Evolutionary conservation across 2,888 invertebrate species (phyloP), one percentile per base, ranked within the genome.

Genomic region (Scaptodrosophila latifasciaeformis): DNA sequence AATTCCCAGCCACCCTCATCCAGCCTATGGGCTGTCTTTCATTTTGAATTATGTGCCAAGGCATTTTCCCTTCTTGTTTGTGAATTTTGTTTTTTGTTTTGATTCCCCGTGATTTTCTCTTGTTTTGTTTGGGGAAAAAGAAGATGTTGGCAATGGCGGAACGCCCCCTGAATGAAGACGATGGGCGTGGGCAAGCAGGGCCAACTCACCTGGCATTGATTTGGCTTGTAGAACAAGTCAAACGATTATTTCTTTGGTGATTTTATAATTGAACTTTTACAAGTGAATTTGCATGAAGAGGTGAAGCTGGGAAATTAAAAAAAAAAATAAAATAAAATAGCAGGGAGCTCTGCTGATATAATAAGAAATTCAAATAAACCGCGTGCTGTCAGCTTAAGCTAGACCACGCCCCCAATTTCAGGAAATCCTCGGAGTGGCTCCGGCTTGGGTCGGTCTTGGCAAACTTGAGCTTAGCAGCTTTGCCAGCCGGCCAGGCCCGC

Each of bases 241-340:
- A n/a, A n/a, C n/a, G n/a, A n/a, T n/a, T n/a, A n/a, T n/a, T n/a
- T n/a, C n/a, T n/a, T n/a, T n/a, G n/a, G n/a, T n/a, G n/a, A n/a
- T n/a, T n/a, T n/a, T n/a, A 85, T 86, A 84, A 86, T 85, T 84
- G 85, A 74, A 74, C 72, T 84, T 84, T 81, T 80, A 82, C 83
- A 71, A 80, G 63, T 58, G 51, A 50, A 66, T 74, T 74, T 79
- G 64, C 72, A 74, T 74, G 77, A 72, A 75, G 70, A 76, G 80
- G 78, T 66, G 75, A 53, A 62, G 52, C 30, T 31, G 39, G 50
- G 54, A 71, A 80, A 67, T 63, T 60, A 65, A 65, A 62, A 68
- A 67, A 60, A 59, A 57, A 56, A 58, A 29, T 24, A 44, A 44
- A 53, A 19, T 43, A n/a, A n/a, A 60, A 51, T 31, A 51, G 45